phyloP scores from a whole-genome alignment of 2,113 vertebrate genomes.

The Zosterops japonicus region DNA sequence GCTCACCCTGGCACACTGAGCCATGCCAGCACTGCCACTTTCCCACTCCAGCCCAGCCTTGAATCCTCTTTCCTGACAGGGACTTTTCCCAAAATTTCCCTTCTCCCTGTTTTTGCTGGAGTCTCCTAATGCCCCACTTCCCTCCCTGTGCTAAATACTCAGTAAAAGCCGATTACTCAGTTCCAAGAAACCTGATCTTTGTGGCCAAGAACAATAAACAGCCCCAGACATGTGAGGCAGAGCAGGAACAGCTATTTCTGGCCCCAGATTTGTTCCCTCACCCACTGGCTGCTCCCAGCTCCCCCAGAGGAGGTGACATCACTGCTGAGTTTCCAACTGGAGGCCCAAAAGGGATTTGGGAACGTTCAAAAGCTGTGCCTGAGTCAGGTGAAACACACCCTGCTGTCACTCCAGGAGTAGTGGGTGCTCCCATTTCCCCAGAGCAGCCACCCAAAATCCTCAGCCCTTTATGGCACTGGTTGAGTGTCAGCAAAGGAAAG shows the following conservation, averaged over 20 bases:
- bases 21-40: not conserved
- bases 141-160: not conserved
- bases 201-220: not conserved
- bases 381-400: not conserved
- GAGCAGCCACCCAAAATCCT: not conserved
- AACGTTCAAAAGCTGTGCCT: not conserved
- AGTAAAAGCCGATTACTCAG: not conserved
- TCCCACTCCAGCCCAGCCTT: not conserved
- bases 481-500: not conserved
- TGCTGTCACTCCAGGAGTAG: not conserved
- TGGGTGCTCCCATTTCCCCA: not conserved
- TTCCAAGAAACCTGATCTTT: slow-evolving; percentile 10
- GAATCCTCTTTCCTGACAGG: not conserved
- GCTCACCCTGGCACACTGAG: not conserved
- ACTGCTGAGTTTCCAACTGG: not conserved
- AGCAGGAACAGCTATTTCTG: not conserved
- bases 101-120: not conserved
- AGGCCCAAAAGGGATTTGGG: not conserved
- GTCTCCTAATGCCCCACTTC: not conserved
- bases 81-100: not conserved
- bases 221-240: not conserved
- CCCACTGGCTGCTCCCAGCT: not conserved
- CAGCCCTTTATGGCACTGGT: not conserved
- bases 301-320: not conserved
- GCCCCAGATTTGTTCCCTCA: not conserved